Conservation (phyloP, 2,888 invertebrate species). For the Eilema depressum region DNA sequence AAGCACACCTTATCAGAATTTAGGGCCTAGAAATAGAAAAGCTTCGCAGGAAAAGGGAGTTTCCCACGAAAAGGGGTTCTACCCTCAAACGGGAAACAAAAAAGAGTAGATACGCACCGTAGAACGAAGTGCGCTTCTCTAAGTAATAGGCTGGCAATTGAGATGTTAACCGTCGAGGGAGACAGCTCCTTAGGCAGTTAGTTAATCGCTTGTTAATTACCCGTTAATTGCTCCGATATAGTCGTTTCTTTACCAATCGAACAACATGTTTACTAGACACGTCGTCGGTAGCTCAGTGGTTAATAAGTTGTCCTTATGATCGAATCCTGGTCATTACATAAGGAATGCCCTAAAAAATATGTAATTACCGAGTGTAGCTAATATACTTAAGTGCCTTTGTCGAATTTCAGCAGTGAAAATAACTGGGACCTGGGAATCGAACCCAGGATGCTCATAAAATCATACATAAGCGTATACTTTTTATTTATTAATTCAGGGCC, state of each 20-base stretch:
- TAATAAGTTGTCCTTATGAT: no score
- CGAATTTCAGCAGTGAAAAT: no score
- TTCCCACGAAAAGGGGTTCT: not conserved
- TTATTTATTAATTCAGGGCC: no score
- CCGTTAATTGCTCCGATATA: not conserved
- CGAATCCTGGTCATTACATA: no score
- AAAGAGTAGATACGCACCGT: not conserved
- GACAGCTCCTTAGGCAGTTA: conserved; percentile 2
- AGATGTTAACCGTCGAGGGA: not conserved
- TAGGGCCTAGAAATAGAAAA: not conserved
- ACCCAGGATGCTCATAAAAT: no score
- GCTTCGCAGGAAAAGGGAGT: not conserved
- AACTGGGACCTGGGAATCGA: no score
- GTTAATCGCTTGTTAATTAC: conserved; percentile 8
- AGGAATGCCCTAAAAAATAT: no score
- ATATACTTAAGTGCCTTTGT: no score
- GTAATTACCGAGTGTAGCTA: no score
- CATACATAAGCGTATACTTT: no score
- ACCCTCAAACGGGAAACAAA: not conserved
- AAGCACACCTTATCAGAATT: no score
- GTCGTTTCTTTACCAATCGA: not conserved
- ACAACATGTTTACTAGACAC: not conserved
- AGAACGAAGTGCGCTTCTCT: not conserved
- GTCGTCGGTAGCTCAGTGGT: not conserved
- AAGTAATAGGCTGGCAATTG: not conserved